Evolutionary conservation across 2,797 vertebrate genomes (phyloP).

Genomic region (Poecile montanus): DNA sequence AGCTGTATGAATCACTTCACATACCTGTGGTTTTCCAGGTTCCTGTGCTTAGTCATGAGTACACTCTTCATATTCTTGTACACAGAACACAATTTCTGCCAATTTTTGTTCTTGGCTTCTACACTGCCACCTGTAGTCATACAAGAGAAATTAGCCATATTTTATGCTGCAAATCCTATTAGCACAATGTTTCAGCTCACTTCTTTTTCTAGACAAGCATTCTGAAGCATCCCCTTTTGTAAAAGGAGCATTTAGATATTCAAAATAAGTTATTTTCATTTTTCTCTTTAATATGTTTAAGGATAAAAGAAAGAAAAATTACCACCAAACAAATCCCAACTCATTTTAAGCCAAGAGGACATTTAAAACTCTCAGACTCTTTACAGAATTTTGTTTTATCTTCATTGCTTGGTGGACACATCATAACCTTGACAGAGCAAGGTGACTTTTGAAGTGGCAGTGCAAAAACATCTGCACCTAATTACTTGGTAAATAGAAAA

Average conservation of each 20-base stretch:
- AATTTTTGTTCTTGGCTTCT: conserved; percentile 73
- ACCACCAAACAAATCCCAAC: not conserved
- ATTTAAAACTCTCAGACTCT: not conserved
- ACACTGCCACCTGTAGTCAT: conserved; percentile 82
- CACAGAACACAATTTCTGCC: conserved; percentile 67
- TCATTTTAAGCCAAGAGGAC: not conserved
- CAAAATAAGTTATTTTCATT: not conserved
- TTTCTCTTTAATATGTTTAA: not conserved
- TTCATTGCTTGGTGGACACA: not conserved
- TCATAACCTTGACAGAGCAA: not conserved
- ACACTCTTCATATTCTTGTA: conserved; percentile 58
- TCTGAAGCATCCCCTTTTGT: not conserved
- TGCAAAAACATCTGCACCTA: not conserved
- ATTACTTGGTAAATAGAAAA: not conserved
- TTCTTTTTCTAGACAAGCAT: not conserved
- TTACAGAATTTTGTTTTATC: not conserved
- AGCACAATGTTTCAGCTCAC: not conserved
- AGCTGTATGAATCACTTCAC: conserved; percentile 71
- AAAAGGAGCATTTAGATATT: not conserved
- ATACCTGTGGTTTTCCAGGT: conserved; percentile 80
- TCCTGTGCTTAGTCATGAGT: conserved; percentile 73
- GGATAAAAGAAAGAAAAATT: not conserved
- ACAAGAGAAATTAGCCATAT: conserved; percentile 71
- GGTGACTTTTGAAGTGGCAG: not conserved
- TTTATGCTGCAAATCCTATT: conserved; percentile 43